A percentile compares a stretch with the other conserved stretches of the same genome.
Evolutionary conservation across 92 coral and sea anemone genomes (phyloP).

Genomic region (Umimayanthus chanpuru): DNA sequence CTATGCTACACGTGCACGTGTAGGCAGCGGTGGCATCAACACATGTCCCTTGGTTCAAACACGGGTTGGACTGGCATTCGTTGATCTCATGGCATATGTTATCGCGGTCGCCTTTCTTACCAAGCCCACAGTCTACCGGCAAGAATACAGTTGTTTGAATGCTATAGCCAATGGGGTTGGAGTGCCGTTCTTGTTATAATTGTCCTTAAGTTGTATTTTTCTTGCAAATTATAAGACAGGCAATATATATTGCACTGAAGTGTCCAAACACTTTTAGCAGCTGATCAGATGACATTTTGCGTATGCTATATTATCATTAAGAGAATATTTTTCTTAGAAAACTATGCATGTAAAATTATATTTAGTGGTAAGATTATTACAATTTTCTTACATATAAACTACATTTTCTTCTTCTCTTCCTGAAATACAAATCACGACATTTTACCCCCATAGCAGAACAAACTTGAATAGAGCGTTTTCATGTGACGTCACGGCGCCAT

Average conservation of each 20-base stretch:
- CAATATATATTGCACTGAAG: too few relatives aligned
- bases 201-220: neutral
- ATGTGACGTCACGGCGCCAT: too few relatives aligned
- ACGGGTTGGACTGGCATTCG: constrained; percentile 39
- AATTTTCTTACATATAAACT: too few relatives aligned
- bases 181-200: neutral
- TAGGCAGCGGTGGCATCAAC: constrained; percentile 30
- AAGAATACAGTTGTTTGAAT: neutral
- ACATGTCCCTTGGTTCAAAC: constrained; percentile 27
- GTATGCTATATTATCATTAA: neutral
- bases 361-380: too few relatives aligned
- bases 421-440: too few relatives aligned
- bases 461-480: too few relatives aligned
- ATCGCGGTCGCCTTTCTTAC: constrained; percentile 30
- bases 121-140: constrained; percentile 27
- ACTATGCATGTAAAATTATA: too few relatives aligned
- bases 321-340: too few relatives aligned
- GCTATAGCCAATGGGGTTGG: neutral
- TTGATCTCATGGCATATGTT: constrained; percentile 37
- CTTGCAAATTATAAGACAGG: neutral
- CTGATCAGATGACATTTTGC: neutral
- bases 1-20: neutral
- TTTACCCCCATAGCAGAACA: too few relatives aligned
- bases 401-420: too few relatives aligned
- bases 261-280: neutral